These are phyloP conservation scores for Thryonomys swinderianus DNA, from an alignment of 2,113 vertebrate genomes.

Conservation along the genomic window DNA sequence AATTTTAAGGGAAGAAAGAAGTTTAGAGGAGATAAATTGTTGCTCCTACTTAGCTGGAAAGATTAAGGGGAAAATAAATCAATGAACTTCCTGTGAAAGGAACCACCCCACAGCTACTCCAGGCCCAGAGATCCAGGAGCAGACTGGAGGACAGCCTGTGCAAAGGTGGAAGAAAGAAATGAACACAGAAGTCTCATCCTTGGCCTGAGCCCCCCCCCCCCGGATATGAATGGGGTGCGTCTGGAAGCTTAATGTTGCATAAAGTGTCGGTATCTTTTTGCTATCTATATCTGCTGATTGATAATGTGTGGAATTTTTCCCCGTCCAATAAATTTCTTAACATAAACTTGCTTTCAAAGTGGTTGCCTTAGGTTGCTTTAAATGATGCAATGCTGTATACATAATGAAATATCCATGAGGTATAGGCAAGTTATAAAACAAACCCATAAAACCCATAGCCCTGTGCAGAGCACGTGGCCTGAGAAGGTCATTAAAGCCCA, in stretches of 20 bases:
- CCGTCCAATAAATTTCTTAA: constrained; percentile 21
- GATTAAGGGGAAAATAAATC: background rate
- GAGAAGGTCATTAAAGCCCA: background rate
- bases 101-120: rapidly evolving
- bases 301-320: background rate
- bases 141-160: rapidly evolving
- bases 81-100: background rate
- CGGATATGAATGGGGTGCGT: too few species aligned
- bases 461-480: background rate
- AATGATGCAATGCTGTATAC: constrained; percentile 34
- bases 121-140: background rate
- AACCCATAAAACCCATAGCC: constrained; percentile 25
- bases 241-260: background rate
- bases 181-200: rapidly evolving
- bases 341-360: constrained; percentile 5
- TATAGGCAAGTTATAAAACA: background rate
- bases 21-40: background rate
- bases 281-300: background rate
- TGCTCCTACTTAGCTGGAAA: background rate
- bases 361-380: constrained; percentile 55
- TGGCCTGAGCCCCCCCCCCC: rapidly evolving
- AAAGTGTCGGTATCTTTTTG: background rate
- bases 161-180: background rate
- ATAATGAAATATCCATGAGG: constrained; percentile 43
- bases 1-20: background rate